phyloP scores from a whole-genome alignment of 2,797 vertebrate genomes.

The Scolopax rusticola region DNA sequence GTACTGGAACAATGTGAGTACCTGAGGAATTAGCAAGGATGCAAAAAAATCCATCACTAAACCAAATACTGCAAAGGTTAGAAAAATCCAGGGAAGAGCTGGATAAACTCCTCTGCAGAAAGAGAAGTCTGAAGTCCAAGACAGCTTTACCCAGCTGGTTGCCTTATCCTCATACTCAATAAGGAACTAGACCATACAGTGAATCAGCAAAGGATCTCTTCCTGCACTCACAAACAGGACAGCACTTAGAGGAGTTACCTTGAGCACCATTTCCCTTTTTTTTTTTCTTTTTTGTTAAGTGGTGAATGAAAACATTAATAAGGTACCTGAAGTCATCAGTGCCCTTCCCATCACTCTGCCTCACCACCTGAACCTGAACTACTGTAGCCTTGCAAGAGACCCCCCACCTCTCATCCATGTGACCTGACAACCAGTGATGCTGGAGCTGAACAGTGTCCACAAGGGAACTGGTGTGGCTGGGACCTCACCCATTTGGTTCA shows the following conservation, averaged over 20 bases:
- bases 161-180: not conserved
- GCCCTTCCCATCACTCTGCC: not conserved
- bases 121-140: not conserved
- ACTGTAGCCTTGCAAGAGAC: not conserved
- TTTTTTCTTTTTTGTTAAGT: not conserved
- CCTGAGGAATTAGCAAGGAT: not conserved
- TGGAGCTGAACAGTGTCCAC: not conserved
- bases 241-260: not conserved
- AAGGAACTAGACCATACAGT: not conserved
- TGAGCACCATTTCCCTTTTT: not conserved
- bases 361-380: not conserved
- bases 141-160: not conserved
- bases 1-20: not conserved
- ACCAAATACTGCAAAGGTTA: not conserved
- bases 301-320: not conserved
- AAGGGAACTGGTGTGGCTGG: not conserved
- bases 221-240: not conserved
- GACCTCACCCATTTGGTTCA: not conserved
- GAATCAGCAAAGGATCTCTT: not conserved
- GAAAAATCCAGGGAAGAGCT: not conserved
- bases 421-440: not conserved
- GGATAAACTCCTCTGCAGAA: not conserved
- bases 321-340: not conserved
- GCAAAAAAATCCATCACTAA: not conserved
- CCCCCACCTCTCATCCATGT: accelerated